Base-by-base conservation (phyloP, 2,113 vertebrate species). In the Hippocampus guttulatus region DNA sequence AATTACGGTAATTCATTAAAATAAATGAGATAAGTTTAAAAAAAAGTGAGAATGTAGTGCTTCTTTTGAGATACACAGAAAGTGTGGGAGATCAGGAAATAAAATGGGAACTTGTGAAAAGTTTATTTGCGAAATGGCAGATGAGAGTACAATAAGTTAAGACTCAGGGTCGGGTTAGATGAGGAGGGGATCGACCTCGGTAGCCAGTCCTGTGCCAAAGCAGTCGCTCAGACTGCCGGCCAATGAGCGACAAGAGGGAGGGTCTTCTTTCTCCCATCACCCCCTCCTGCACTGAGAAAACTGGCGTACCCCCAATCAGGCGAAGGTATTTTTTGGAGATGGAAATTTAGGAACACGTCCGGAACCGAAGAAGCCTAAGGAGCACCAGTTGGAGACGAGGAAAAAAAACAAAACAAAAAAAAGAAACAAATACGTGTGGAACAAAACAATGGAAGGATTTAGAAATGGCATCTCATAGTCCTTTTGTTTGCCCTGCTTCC, bases 101-200 rank as follows among this genome's bases (percentile, higher is more conserved):
- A 77, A 84, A 77, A 70, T 71, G 78, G 83, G 88, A 91, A 74
- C 90, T 89, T 89, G 79, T 92, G 90, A 87, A 90, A 89, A 91
- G 79, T 95, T 94, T 94, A 93, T 94, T 38, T 96, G 84, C 91
- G 90, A 92, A 91, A 90, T 86, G 87, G 87, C 82, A 90, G 88
- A 88, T 86, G 88, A 80, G 74, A 76, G 79, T 79, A 91, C 90
- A 93, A 92, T 92, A 90, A 92, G 80, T 94, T 91, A 93, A 93
- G 79, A 92, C 85, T 89, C 78, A 71, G 75, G 82, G 84, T 81
- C 83, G 75, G 75, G 69, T 61, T 40, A 38, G 77, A 49, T 64
- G 55, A 73, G 73, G 71, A 75, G 69, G 75, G 71, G 74, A 77
- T 86, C 80, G 27, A 74, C 81, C 74, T 81, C 79, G 57, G 81